Percentiles rank a stretch among this genome's conserved stretches.
Conservation (phyloP, 37 sponge, comb jelly and placozoan species). For the Beroe forskalii region DNA sequence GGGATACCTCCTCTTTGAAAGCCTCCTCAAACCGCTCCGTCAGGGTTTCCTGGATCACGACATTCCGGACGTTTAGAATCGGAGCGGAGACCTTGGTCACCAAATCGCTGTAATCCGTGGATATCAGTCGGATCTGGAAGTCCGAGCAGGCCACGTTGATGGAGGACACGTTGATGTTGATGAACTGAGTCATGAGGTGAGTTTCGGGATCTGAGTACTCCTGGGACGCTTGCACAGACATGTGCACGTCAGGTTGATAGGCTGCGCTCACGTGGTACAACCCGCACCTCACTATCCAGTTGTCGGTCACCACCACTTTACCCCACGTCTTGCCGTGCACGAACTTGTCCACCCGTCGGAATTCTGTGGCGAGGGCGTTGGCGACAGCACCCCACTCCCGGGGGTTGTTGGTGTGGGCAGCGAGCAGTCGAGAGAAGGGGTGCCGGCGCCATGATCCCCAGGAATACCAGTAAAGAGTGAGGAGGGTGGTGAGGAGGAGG, state of each 20-base stretch:
- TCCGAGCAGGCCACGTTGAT: conserved; percentile 24
- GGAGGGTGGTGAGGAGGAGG: background rate
- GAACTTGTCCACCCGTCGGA: conserved; percentile 80
- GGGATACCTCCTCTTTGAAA: conserved; percentile 78
- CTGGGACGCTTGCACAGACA: background rate
- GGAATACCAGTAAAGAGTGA: conserved; percentile 27
- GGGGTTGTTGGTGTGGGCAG: background rate
- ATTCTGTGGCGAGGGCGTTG: conserved; percentile 74
- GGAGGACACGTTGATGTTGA: conserved; percentile 67
- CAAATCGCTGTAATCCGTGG: conserved; percentile 76
- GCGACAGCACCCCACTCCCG: conserved; percentile 67
- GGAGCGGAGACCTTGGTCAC: conserved; percentile 73
- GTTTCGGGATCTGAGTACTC: conserved; percentile 45
- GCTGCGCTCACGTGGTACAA: conserved; percentile 48
- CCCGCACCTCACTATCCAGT: conserved; percentile 76
- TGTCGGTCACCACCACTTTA: conserved; percentile 82
- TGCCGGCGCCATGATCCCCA: background rate
- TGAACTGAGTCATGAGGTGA: conserved; percentile 52
- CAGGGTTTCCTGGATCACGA: conserved; percentile 86
- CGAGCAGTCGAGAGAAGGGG: background rate
- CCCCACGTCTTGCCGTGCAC: conserved; percentile 70
- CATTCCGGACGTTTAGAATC: conserved; percentile 74
- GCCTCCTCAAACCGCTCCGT: conserved; percentile 83
- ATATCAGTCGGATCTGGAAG: conserved; percentile 71
- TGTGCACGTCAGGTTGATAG: conserved; percentile 57